These are phyloP conservation scores for Macrosiphum euphorbiae DNA, from an alignment of 2,888 invertebrate species.

Conservation along the genomic window DNA sequence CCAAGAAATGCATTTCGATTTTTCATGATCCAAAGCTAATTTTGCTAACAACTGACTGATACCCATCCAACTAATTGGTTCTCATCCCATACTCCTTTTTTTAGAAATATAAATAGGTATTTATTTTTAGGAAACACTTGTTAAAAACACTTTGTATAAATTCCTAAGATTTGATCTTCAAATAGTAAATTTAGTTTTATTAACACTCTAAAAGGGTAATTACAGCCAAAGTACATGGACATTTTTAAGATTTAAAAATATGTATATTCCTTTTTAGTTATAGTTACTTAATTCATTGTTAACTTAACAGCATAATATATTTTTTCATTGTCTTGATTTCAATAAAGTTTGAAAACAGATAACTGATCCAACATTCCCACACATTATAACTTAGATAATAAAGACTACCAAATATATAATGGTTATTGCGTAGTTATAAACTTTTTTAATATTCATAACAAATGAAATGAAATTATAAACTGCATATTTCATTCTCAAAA, in stretches of 20 bases:
- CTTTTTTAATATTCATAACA: neutral
- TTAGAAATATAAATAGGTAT: too few relatives aligned
- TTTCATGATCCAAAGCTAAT: too few relatives aligned
- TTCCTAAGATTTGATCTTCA: neutral
- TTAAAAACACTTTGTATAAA: neutral
- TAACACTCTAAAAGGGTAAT: neutral
- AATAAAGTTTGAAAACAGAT: neutral
- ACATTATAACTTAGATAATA: neutral
- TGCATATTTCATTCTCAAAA: neutral
- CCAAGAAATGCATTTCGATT: too few relatives aligned
- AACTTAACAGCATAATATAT: neutral
- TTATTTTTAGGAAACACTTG: too few relatives aligned
- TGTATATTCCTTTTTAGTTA: neutral
- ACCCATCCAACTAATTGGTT: too few relatives aligned
- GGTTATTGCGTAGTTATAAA: neutral
- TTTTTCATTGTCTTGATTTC: neutral
- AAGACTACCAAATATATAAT: neutral
- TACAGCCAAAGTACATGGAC: neutral
- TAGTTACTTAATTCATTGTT: neutral
- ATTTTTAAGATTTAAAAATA: neutral
- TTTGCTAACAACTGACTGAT: too few relatives aligned
- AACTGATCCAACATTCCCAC: neutral
- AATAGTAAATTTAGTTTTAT: neutral
- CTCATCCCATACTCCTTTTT: too few relatives aligned
- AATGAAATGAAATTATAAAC: neutral